Base-by-base conservation (phyloP, 2,888 invertebrate genomes). In the Athalia rosae region DNA sequence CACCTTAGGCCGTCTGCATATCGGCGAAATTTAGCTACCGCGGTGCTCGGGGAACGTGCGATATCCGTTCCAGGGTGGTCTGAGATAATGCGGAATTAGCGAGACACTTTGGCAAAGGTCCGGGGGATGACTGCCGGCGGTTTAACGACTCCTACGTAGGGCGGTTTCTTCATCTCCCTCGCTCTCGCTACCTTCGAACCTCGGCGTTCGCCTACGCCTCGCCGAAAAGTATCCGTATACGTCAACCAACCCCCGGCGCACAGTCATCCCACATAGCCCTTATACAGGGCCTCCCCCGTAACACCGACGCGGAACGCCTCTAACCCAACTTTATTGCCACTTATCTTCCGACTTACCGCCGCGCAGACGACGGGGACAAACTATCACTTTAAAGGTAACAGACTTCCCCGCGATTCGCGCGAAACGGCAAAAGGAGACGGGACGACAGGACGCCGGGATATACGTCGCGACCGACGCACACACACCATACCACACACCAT, bases 11-110 rank as follows among this genome's bases (percentile, higher is more conserved):
- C 28, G 28, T 28, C 28, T 28, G 28, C 28, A 28, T 28, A 28
- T 28, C 47, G 8, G 9, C 13, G 5, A 45, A 6, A 64, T 64
- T 64, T 47, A 47, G 8, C 64, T 15, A 13, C 45, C 47, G 15
- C 64, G 47, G 8, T 15, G 7, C n/a, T 13, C 9, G 3, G 64
- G 28, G 8, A 11, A 41, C 11, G 11, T 1, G 41, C 67, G 28
- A 41, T 67, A n/a, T 11, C 15, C 13, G 53, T 7, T 69, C 7
- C 45, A 56, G 28, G 48, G 47, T 77, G 9, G 69, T 41, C 11
- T n/a, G 28, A 77, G 61, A 77, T 77, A 73, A 77, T 73, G 15
- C 63, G 53, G 63, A 77, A 62, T 77, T 77, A 77, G 77, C 28
- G 62, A 59, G 61, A 73, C 48, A 41, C 73, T 77, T 73, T 47